Base-by-base conservation (phyloP, 30 jellyfish, hydroid and myxozoan species). In the Aurelia aurita region DNA sequence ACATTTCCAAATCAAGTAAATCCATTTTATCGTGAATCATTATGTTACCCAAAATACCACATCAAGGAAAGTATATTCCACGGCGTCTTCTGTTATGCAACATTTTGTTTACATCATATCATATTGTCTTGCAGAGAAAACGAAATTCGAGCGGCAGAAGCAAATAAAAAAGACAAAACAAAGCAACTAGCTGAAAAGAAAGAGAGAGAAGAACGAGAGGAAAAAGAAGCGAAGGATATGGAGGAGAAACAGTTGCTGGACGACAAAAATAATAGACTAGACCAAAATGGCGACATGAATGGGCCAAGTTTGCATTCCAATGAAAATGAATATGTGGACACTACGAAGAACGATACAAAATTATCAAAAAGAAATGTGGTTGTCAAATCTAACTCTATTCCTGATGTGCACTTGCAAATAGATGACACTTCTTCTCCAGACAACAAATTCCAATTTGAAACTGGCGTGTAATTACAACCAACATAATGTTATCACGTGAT, bases 61-160 rank as follows among this genome's bases (percentile, higher is more conserved):
- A n/a, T n/a, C n/a, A n/a, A n/a, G n/a, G n/a, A n/a, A n/a, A n/a
- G n/a, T n/a, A n/a, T n/a, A n/a, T n/a, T n/a, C n/a, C n/a, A n/a
- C n/a, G n/a, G n/a, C n/a, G n/a, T n/a, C n/a, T n/a, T n/a, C n/a
- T n/a, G n/a, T n/a, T n/a, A n/a, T n/a, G n/a, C n/a, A n/a, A n/a
- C n/a, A n/a, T n/a, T n/a, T n/a, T n/a, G n/a, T n/a, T 58, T n/a
- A 26, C 27, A 22, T 32, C 3, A 21, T 28, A 34, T 23, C 3
- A 15, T 29, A 6, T 80, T 57, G 29, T 20, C 49, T 72, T 60
- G 15, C 39, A 91, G 98, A 23, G 98, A 91, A 63, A 91, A 91
- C 59, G 98, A 91, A 74, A 91, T 91, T 35, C 90, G 98, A 25
- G 98, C 98, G 3, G 98, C 98, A 10, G 98, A 91, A 47, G 98